A percentile compares a stretch with the other conserved stretches of the same genome.
These are phyloP conservation scores for Paedocypris sp. DNA, from an alignment of 2,113 vertebrate species.

Conservation along the genomic window DNA sequence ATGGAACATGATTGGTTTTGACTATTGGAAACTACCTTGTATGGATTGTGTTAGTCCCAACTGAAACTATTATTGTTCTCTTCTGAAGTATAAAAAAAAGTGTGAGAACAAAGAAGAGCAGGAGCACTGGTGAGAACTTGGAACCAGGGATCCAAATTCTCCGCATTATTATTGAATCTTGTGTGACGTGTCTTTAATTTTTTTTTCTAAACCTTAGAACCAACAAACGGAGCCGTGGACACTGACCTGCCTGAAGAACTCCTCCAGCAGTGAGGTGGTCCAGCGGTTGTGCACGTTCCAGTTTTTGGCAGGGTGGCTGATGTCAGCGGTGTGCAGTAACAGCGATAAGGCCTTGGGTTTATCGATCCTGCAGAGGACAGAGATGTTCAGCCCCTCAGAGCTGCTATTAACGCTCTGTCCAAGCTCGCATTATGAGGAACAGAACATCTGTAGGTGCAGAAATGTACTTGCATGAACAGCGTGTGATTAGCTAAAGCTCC, in stretches of 20 bases:
- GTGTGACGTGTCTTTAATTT: too few species aligned
- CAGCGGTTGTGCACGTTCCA: conserved; percentile 85
- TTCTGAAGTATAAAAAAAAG: too few species aligned
- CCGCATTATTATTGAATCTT: too few species aligned
- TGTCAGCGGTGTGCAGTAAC: conserved; percentile 89
- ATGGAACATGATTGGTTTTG: too few species aligned
- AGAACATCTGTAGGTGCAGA: conserved; percentile 3
- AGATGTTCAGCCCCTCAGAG: conserved; percentile 6
- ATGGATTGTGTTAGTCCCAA: too few species aligned
- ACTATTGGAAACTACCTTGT: too few species aligned
- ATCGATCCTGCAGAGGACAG: conserved; percentile 67
- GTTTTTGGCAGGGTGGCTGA: conserved; percentile 88
- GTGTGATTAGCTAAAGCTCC: not conserved
- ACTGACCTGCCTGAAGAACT: conserved; percentile 89
- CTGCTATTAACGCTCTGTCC: not conserved
- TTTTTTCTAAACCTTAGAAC: too few species aligned
- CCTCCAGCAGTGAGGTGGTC: conserved; percentile 88
- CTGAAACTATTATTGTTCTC: too few species aligned
- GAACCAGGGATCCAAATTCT: too few species aligned
- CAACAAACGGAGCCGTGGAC: not conserved
- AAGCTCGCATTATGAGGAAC: conserved; percentile 3
- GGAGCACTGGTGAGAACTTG: too few species aligned
- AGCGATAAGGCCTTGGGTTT: conserved; percentile 90
- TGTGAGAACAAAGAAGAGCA: too few species aligned
- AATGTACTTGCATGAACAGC: not conserved